Percentiles rank a stretch among this genome's conserved stretches.
phyloP scores from a whole-genome alignment of 2,888 invertebrate species.

The Sphaerophoria taeniata region DNA sequence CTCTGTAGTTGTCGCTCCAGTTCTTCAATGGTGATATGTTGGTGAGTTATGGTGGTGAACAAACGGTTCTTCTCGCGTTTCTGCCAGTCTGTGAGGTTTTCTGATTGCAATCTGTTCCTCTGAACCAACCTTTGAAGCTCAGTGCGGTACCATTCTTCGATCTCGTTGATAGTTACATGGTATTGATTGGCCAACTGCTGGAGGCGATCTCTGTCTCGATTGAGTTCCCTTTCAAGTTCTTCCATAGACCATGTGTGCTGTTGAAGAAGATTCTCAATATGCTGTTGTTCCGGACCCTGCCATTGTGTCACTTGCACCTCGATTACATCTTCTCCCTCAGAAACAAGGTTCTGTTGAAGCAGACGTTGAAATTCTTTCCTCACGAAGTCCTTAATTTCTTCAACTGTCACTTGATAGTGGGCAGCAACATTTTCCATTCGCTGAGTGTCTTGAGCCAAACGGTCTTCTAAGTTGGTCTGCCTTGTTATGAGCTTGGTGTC shows the following conservation, averaged over 20 bases:
- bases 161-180: constrained; percentile 77
- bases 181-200: constrained; percentile 77
- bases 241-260: constrained; percentile 80
- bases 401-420: constrained; percentile 78
- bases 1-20: constrained; percentile 77
- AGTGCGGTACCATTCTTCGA: constrained; percentile 79
- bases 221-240: constrained; percentile 78
- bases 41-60: constrained; percentile 76
- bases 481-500: constrained; percentile 77
- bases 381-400: constrained; percentile 79
- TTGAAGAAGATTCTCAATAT: constrained; percentile 78
- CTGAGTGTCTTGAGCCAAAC: constrained; percentile 76
- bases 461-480: constrained; percentile 78
- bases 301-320: constrained; percentile 76
- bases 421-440: constrained; percentile 78
- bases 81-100: constrained; percentile 78
- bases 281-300: constrained; percentile 77
- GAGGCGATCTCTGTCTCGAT: constrained; percentile 77
- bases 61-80: constrained; percentile 78
- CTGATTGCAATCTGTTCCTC: constrained; percentile 76
- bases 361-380: constrained; percentile 76
- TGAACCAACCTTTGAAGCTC: constrained; percentile 78
- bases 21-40: constrained; percentile 76
- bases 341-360: constrained; percentile 76
- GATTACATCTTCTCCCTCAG: constrained; percentile 56